Base-by-base conservation (phyloP, 2,888 invertebrate species). In the Lysandra bellargus region DNA sequence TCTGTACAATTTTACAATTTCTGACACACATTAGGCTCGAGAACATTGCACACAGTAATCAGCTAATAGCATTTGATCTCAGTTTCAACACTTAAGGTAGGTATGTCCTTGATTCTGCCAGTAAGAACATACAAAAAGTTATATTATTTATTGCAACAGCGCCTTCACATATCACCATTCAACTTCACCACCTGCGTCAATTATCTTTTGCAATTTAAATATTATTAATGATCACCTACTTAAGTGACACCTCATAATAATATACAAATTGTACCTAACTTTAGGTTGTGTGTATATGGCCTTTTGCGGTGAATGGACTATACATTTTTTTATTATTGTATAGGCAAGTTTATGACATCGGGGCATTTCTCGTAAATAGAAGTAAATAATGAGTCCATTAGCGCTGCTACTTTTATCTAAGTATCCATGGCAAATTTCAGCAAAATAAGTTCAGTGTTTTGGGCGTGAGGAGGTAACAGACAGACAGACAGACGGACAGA, bases 211-310 rank as follows among this genome's bases (percentile, higher is more conserved):
- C 23, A 69, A 64, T 64, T 30, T 64, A 23, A 64, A 64, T 23
- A 64, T 64, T 23, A 64, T 64, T 30, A 64, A 64, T 30, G 64
- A 64, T 64, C 60, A 60, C n/a, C n/a, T n/a, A 60, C 60, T 60
- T 60, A 60, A n/a, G n/a, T 14, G 17, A 57, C 57, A 57, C 17
- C 4, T 17, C 57, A 17, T 57, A 49, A 49, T 49, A 49, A 9
- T 49, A 9, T 49, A 9, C 49, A 49, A 49, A 49, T 0, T 49
- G 2, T 49, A 49, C 9, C 49, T 49, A 49, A 49, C 49, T 12
- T 49, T 2, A 49, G 49, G 9, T 49, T 49, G 49, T 44, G 44
- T 44, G 44, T 44, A 4, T 40, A 40, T 44, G 2, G 9, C 44
- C 44, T 44, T 44, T 44, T 40, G 40, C 40, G 1, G 6, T 40